phyloP scores from a whole-genome alignment of 2,113 vertebrate genomes.

The Erythrocercus mccallii region DNA sequence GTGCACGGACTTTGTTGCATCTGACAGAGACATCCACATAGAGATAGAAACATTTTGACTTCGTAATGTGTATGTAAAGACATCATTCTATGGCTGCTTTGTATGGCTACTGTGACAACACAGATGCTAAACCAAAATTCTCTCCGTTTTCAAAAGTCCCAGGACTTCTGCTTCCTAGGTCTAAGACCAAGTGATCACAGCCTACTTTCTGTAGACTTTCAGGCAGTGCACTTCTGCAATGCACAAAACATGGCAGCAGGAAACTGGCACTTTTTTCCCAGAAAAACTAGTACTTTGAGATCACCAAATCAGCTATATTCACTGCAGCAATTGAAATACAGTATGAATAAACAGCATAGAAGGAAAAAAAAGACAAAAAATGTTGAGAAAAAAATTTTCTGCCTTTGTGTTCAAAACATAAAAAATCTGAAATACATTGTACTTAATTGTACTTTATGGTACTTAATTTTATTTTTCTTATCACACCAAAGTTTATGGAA shows the following conservation, averaged over 20 bases:
- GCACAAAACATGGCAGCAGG: background rate
- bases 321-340: background rate
- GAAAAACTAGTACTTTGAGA: background rate
- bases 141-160: background rate
- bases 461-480: background rate
- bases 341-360: background rate
- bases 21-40: background rate
- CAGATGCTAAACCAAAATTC: background rate
- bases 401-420: background rate
- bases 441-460: background rate
- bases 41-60: fast-evolving
- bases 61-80: background rate
- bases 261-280: background rate
- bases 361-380: background rate
- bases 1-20: background rate
- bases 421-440: background rate
- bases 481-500: background rate
- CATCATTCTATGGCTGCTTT: background rate
- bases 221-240: background rate
- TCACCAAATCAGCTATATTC: background rate
- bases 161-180: background rate
- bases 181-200: background rate
- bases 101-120: background rate
- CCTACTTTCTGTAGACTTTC: background rate
- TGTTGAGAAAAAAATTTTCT: background rate